Evolutionary conservation across 2,888 invertebrate genomes (phyloP).

Genomic region (Alloplasta piceator): DNA sequence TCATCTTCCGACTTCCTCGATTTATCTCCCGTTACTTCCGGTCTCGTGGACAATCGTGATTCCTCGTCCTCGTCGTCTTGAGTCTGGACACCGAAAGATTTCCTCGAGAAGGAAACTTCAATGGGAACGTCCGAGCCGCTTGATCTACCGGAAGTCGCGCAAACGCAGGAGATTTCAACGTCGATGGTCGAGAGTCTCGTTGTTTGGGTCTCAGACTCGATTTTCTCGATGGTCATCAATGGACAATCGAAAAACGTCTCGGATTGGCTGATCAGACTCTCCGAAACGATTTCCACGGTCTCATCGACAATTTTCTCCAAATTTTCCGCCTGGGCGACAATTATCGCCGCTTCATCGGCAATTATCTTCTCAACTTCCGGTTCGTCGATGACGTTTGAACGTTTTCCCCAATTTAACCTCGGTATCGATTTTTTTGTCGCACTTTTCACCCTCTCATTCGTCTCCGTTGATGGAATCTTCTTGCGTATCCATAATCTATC

Average conservation of each 20-base stretch:
- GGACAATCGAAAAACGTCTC: slow-evolving; percentile 7
- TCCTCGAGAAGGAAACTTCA: slow-evolving; percentile 41
- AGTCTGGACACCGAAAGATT: background rate
- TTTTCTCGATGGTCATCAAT: slow-evolving; percentile 2
- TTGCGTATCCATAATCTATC: slow-evolving; percentile 38
- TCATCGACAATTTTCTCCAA: no score
- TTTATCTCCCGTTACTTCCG: slow-evolving; percentile 48
- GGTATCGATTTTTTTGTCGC: background rate
- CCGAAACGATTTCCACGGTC: background rate
- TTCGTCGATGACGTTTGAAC: background rate
- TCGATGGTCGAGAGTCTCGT: background rate
- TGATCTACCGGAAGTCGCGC: slow-evolving; percentile 16
- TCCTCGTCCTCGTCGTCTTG: background rate
- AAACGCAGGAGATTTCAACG: slow-evolving; percentile 28
- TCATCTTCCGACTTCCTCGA: slow-evolving; percentile 14
- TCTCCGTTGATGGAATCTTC: background rate
- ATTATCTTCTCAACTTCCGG: background rate
- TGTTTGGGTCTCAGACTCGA: slow-evolving; percentile 37
- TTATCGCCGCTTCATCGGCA: background rate
- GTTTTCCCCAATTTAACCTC: background rate
- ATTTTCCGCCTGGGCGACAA: background rate
- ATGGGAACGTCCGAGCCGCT: slow-evolving; percentile 51
- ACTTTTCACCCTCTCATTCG: background rate
- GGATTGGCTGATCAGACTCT: background rate
- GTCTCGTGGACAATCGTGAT: slow-evolving; percentile 14